Percentiles rank a stretch among this genome's conserved stretches.
These are phyloP conservation scores for Hylaeus anthracinus DNA, from an alignment of 1,140 invertebrate species.

Conservation along the genomic window DNA sequence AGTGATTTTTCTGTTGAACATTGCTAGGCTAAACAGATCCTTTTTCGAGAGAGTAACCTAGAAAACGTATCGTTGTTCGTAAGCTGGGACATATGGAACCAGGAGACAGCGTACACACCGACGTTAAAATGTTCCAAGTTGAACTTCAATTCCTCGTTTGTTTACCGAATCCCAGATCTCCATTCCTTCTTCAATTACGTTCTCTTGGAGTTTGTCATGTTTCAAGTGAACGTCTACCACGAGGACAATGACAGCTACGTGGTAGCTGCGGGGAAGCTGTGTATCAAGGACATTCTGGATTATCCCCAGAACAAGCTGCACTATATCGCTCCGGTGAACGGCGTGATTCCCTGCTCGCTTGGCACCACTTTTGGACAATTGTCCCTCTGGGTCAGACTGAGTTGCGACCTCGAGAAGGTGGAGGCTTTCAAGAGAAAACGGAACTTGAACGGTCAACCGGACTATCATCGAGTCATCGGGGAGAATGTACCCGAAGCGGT, in stretches of 20 bases:
- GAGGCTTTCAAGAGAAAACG: slow-evolving; percentile 60
- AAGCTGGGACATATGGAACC: slow-evolving; percentile 69
- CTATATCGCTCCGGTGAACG: slow-evolving; percentile 66
- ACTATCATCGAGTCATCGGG: not conserved
- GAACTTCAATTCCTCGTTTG: slow-evolving; percentile 70
- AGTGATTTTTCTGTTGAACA: not conserved
- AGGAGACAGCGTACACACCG: slow-evolving; percentile 62
- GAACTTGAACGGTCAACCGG: not conserved
- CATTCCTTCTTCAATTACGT: slow-evolving; percentile 67
- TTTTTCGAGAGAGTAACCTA: slow-evolving; percentile 56
- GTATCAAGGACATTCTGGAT: slow-evolving; percentile 70
- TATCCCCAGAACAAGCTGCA: slow-evolving; percentile 75
- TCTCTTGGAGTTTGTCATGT: slow-evolving; percentile 57
- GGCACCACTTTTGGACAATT: slow-evolving; percentile 68
- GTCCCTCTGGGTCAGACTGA: slow-evolving; percentile 73
- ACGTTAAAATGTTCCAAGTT: slow-evolving; percentile 65
- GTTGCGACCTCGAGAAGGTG: slow-evolving; percentile 68
- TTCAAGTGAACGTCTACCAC: slow-evolving; percentile 67
- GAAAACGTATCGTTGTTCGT: slow-evolving; percentile 63
- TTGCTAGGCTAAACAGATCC: slow-evolving; percentile 61
- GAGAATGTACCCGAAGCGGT: not conserved
- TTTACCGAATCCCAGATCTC: slow-evolving; percentile 68
- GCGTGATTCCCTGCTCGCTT: slow-evolving; percentile 47
- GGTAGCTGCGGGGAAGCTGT: slow-evolving; percentile 66
- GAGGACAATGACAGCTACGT: slow-evolving; percentile 39